A percentile compares a stretch with the other conserved stretches of the same genome.
These are phyloP conservation scores for Corythoichthys haematopterus DNA, from an alignment of 2,113 vertebrate genomes.

Conservation along the genomic window DNA sequence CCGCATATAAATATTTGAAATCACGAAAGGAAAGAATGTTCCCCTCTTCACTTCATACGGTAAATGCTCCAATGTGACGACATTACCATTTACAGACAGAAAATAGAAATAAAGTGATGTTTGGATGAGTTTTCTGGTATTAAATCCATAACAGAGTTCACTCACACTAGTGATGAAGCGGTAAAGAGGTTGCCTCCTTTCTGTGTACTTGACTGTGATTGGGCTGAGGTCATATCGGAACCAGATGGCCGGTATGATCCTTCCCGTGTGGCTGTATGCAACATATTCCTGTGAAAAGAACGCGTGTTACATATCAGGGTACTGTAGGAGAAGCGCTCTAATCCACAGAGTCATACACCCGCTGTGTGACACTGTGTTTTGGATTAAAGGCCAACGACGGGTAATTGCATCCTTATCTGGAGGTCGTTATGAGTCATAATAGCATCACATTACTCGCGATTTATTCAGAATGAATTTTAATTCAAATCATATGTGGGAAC, in stretches of 20 bases:
- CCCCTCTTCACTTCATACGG: not conserved
- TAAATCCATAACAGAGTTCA: constrained; percentile 13
- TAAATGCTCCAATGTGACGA: not conserved
- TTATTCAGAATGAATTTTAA: constrained; percentile 21
- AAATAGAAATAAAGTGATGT: constrained; percentile 2
- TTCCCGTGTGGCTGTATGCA: constrained; percentile 94
- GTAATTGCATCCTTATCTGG: constrained; percentile 6
- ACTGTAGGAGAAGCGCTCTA: not conserved
- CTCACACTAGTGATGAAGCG: constrained; percentile 98
- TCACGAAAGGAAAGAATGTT: not conserved
- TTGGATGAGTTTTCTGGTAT: not conserved
- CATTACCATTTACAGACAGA: not conserved
- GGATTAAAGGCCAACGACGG: not conserved
- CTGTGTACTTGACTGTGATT: constrained; percentile 98
- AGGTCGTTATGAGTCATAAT: constrained; percentile 24
- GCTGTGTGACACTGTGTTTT: no score
- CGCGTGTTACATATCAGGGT: not conserved
- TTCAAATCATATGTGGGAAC: constrained; percentile 11
- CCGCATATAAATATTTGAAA: not conserved
- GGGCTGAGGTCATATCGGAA: constrained; percentile 97
- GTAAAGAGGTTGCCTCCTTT: constrained; percentile 91
- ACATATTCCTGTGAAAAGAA: constrained; percentile 82
- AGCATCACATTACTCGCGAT: constrained; percentile 19
- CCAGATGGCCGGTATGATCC: constrained; percentile 98
- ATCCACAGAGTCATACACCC: not conserved